Conservation (phyloP, 2,797 vertebrate species). For the Tolypeutes matacus region DNA sequence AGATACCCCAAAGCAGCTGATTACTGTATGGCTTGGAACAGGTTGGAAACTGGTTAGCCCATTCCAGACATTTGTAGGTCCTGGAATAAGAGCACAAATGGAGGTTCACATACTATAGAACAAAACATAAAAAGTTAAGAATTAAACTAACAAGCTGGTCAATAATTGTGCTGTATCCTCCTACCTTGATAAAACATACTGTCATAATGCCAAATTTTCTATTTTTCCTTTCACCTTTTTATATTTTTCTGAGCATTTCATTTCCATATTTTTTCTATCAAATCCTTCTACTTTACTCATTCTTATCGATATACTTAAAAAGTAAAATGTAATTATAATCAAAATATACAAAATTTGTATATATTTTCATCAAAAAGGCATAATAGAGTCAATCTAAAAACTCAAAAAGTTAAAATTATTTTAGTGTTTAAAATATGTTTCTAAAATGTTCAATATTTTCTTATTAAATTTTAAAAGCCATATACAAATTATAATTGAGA, state of each 20-base stretch:
- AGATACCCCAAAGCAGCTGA: not conserved
- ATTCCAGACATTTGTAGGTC: not conserved
- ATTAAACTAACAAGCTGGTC: not conserved
- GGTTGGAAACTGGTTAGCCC: too few species aligned
- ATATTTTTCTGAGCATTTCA: not conserved
- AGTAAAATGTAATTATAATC: not conserved
- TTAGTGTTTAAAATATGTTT: not conserved
- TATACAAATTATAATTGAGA: not conserved
- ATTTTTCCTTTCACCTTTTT: not conserved
- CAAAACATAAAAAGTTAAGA: not conserved
- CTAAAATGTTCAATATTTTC: not conserved
- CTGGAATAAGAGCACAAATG: not conserved
- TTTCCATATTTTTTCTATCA: not conserved
- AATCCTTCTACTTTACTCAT: not conserved
- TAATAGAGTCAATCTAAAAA: not conserved
- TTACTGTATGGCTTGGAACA: not conserved
- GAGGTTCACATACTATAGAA: not conserved
- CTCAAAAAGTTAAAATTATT: not conserved
- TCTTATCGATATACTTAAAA: not conserved
- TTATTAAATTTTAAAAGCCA: not conserved
- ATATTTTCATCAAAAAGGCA: not conserved
- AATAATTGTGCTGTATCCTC: not conserved
- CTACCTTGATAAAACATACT: not conserved
- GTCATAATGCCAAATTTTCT: not conserved
- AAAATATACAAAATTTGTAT: not conserved